These are phyloP conservation scores for Galerucella calmariensis DNA, from an alignment of 2,888 invertebrate species.

Conservation along the genomic window DNA sequence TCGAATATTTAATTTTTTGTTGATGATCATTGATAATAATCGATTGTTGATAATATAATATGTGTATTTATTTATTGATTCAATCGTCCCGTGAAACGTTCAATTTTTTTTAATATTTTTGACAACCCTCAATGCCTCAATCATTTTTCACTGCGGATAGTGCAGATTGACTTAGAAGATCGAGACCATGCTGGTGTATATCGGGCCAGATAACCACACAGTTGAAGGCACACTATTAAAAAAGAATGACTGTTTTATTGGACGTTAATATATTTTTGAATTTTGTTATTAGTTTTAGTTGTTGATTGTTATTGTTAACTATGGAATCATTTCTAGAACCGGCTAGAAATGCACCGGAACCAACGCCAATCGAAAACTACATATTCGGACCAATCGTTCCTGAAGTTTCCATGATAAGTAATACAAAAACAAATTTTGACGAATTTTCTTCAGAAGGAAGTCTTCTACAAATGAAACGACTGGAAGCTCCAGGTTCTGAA, in stretches of 20 bases:
- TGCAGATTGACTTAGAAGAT: no score
- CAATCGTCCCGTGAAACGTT: no score
- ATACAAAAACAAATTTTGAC: slow-evolving; percentile 32
- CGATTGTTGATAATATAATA: no score
- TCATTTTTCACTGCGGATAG: no score
- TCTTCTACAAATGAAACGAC: slow-evolving; percentile 53
- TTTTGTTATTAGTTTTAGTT: neutral
- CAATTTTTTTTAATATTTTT: neutral
- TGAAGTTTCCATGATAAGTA: slow-evolving; percentile 60
- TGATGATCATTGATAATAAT: no score
- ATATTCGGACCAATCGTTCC: slow-evolving; percentile 55
- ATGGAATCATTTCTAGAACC: slow-evolving; percentile 63
- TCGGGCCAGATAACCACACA: no score
- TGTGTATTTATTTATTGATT: no score
- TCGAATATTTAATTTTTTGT: no score
- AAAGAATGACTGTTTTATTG: neutral
- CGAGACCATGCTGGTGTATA: no score
- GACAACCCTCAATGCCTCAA: neutral
- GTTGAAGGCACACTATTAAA: neutral
- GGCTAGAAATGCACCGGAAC: slow-evolving; percentile 57
- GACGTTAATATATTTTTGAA: neutral
- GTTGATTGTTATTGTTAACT: neutral
- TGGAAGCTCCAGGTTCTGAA: slow-evolving; percentile 13
- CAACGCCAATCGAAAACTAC: slow-evolving; percentile 45
- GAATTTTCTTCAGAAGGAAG: slow-evolving; percentile 48